Base-by-base conservation (phyloP, 1,140 invertebrate genomes). In the Bombus breviceps region DNA sequence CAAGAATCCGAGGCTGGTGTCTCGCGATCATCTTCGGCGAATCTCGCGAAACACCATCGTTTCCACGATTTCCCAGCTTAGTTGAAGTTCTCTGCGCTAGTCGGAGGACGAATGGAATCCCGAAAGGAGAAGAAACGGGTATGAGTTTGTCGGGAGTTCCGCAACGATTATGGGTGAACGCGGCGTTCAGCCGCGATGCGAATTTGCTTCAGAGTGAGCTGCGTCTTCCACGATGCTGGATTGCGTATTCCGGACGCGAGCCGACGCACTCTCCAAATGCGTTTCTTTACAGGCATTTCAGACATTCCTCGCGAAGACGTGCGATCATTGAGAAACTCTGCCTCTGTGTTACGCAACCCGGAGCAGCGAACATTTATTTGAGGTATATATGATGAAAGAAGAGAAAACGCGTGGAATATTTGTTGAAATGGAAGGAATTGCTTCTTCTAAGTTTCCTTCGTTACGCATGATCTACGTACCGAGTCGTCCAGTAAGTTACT, bases 161-260 rank as follows among this genome's bases (percentile, higher is more conserved):
- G 0, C 64, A n/a, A 53, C 78, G 78, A 80, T 80, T 80, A 80
- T 41, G 59, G 59, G 59, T 12, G 41, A 43, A 72, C 41, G 12
- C 37, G 37, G 34, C 5, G 47, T 13, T 34, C 12, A n/a, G 5
- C 25, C 25, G 47, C 25, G 57, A 39, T 15, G 15, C 75, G 37
- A 77, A 77, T 77, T 77, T 32, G 57, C 57, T 3, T 8, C 57
- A 3, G 3, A 57, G 34, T n/a, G 25, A n/a, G 32, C 43, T 39
- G 43, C 77, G 47, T 79, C 77, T 47, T 22, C 39, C 12, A 5
- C 22, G 9, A 53, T 3, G 25, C 6, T 13, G n/a, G 43, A 79
- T 79, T 47, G 77, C 77, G 77, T 79, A 80, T 80, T 69, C 64
- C 43, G 41, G 8, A 13, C 73, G 22, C 43, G 32, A 37, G 12